Percentiles rank a stretch among this genome's conserved stretches.
phyloP scores from a whole-genome alignment of 1,140 invertebrate species.

The Campoletis sonorensis region DNA sequence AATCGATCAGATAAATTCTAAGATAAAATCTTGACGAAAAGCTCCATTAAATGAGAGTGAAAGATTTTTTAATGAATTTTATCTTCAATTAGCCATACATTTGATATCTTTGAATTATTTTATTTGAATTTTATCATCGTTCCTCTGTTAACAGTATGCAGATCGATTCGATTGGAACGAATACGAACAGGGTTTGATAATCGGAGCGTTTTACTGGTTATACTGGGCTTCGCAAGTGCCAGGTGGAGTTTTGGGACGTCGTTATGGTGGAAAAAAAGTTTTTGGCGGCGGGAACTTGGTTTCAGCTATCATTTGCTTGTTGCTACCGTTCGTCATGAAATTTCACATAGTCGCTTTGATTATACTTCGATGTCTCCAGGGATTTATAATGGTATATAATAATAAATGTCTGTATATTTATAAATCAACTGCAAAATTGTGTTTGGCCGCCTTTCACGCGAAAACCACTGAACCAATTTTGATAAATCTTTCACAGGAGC shows the following conservation, averaged over 20 bases:
- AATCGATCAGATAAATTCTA: not conserved
- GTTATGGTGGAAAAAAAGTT: conserved; percentile 84
- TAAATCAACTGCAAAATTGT: no score
- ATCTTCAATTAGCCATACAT: not conserved
- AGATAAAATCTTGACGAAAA: no score
- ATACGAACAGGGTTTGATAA: conserved; percentile 80
- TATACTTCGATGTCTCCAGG: conserved; percentile 83
- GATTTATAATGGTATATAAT: conserved; percentile 86
- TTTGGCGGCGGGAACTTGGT: conserved; percentile 84
- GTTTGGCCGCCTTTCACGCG: no score
- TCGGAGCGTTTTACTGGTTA: conserved; percentile 86
- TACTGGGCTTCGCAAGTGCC: conserved; percentile 86
- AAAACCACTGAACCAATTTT: no score
- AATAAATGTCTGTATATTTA: no score
- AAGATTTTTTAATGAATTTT: not conserved
- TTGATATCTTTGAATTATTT: no score
- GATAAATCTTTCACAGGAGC: no score
- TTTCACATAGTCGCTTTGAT: conserved; percentile 81
- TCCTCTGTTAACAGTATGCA: conserved; percentile 51
- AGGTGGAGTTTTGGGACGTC: conserved; percentile 84
- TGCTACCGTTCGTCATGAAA: conserved; percentile 82
- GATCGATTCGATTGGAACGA: conserved; percentile 83
- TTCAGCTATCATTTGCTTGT: conserved; percentile 82
- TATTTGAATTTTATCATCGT: not conserved
- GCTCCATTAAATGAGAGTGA: no score